Conservation (phyloP, 35 echinoderm and acorn worm species). For the Ophiothrix spiculata region DNA sequence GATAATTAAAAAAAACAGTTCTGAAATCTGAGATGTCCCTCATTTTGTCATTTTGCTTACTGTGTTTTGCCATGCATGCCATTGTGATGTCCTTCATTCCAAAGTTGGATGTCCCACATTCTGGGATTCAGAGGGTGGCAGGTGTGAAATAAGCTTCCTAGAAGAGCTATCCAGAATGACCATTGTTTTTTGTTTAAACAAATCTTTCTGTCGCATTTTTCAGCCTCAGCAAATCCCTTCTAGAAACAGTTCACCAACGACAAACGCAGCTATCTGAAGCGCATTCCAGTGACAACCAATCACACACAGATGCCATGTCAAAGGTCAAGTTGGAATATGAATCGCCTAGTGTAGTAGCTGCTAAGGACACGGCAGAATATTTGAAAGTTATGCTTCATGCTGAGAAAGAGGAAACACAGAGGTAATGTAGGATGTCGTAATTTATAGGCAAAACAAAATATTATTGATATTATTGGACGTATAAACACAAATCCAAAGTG, state of each 20-base stretch:
- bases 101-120: too few species aligned
- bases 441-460: neutral
- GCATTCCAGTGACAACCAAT: neutral
- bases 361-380: neutral
- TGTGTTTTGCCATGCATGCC: too few species aligned
- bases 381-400: slow-evolving; percentile 2
- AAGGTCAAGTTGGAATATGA: neutral
- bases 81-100: too few species aligned
- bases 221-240: neutral
- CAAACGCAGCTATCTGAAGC: neutral
- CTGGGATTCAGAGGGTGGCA: too few species aligned
- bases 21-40: too few species aligned
- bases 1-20: too few species aligned
- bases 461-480: neutral
- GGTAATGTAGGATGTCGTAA: neutral
- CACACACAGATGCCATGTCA: neutral
- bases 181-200: neutral
- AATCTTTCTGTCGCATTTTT: neutral
- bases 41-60: too few species aligned
- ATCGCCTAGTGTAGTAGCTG: neutral
- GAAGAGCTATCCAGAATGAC: neutral
- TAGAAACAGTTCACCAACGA: neutral
- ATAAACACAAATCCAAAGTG: neutral
- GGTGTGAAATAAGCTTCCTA: too few species aligned
- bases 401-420: slow-evolving; percentile 17